A percentile compares a stretch with the other conserved stretches of the same genome.
phyloP scores from a whole-genome alignment of 2,888 invertebrate species.

The Papilio demoleus region DNA sequence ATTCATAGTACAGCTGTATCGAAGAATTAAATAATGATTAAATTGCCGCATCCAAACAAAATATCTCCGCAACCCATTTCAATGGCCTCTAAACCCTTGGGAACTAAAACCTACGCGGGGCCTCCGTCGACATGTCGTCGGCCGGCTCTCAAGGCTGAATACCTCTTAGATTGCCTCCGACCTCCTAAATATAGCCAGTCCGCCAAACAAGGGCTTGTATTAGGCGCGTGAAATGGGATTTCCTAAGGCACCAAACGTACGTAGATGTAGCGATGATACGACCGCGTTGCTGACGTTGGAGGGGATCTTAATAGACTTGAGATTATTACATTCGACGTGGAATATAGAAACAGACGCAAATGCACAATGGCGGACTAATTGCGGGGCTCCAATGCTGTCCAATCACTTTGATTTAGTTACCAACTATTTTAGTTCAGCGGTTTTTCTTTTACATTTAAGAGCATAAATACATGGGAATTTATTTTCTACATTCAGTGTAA shows the following conservation, averaged over 20 bases:
- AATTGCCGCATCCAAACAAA: slow-evolving; percentile 53
- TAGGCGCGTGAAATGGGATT: slow-evolving; percentile 70
- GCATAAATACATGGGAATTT: background rate
- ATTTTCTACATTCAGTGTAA: background rate
- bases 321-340: slow-evolving; percentile 55
- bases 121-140: slow-evolving; percentile 65
- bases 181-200: slow-evolving; percentile 73
- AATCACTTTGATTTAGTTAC: slow-evolving; percentile 34
- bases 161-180: slow-evolving; percentile 78
- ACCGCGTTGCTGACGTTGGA: slow-evolving; percentile 48
- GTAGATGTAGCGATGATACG: slow-evolving; percentile 48
- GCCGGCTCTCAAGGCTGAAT: slow-evolving; percentile 68
- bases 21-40: background rate
- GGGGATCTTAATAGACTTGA: slow-evolving; percentile 60
- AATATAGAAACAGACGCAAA: slow-evolving; percentile 52
- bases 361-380: slow-evolving; percentile 55
- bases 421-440: background rate
- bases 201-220: slow-evolving; percentile 73
- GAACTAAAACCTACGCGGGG: slow-evolving; percentile 73
- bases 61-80: slow-evolving; percentile 45
- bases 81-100: slow-evolving; percentile 63
- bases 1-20: no score
- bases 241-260: slow-evolving; percentile 51
- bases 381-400: slow-evolving; percentile 45
- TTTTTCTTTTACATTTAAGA: background rate